Evolutionary conservation across 1,140 invertebrate genomes (phyloP).

Genomic region (Leptinotarsa lineolata): DNA sequence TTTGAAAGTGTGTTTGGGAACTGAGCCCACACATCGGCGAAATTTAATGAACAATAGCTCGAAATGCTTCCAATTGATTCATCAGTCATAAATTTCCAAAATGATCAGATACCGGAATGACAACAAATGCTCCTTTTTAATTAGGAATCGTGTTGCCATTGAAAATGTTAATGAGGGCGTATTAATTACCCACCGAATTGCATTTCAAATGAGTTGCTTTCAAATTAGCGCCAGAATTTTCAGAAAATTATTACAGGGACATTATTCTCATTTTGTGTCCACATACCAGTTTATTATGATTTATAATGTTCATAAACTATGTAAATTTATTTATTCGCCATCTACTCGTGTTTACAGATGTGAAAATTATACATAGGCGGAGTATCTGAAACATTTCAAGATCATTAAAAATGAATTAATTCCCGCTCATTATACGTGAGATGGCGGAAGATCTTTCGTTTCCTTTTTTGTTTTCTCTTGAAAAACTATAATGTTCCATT

Average conservation of each 20-base stretch:
- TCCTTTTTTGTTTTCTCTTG: neutral
- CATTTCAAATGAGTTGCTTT: constrained; percentile 13
- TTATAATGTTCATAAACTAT: constrained; percentile 18
- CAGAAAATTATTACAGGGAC: constrained; percentile 3
- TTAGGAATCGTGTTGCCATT: neutral
- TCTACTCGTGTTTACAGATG: constrained; percentile 21
- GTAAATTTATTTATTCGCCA: constrained; percentile 18
- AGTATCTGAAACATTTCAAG: neutral
- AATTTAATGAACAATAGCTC: neutral
- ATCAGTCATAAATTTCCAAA: neutral
- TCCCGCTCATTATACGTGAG: neutral
- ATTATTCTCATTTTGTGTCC: constrained; percentile 5
- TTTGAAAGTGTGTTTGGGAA: neutral
- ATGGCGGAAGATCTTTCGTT: neutral
- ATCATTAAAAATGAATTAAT: constrained; percentile 17
- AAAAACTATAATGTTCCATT: neutral
- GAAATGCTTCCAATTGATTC: neutral
- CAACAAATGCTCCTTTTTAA: neutral
- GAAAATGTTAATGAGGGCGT: constrained; percentile 13
- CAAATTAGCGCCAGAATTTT: constrained; percentile 18
- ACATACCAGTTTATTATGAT: constrained; percentile 15
- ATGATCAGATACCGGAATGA: neutral
- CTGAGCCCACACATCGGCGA: neutral
- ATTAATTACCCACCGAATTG: constrained; percentile 9
- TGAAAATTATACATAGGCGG: constrained; percentile 17